These are phyloP conservation scores for Calonectris borealis DNA, from an alignment of 2,113 vertebrate species.

Conservation along the genomic window DNA sequence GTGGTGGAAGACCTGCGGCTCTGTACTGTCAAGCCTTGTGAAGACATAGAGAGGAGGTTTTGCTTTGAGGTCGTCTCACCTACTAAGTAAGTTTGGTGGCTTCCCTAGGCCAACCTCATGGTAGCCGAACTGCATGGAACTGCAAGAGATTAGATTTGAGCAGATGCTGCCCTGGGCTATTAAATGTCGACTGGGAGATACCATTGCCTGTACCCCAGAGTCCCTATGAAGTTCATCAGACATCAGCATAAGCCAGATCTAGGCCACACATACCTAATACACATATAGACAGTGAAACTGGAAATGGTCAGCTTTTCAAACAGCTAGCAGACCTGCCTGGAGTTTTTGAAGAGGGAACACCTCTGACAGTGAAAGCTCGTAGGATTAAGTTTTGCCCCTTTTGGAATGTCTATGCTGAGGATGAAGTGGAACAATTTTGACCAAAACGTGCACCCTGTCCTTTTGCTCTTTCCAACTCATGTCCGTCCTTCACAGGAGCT, in stretches of 20 bases:
- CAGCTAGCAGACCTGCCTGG: neutral
- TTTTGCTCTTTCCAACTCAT: neutral
- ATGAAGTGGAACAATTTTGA: neutral
- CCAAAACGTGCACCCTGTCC: neutral
- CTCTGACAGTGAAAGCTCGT: neutral
- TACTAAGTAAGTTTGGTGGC: conserved; percentile 84
- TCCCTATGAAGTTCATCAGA: neutral
- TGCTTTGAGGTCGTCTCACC: conserved; percentile 98
- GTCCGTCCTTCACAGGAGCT: conserved; percentile 80
- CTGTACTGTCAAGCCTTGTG: conserved; percentile 93
- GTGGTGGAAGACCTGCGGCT: conserved; percentile 96
- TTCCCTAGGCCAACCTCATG: neutral
- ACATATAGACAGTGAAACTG: neutral
- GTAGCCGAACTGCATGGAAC: neutral
- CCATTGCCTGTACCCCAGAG: neutral
- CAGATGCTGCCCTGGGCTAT: neutral
- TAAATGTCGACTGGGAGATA: neutral
- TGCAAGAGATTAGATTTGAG: neutral
- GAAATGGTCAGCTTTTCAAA: neutral
- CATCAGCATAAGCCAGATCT: neutral
- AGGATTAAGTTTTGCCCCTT: neutral
- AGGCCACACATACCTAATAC: rapidly evolving
- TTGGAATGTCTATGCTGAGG: neutral
- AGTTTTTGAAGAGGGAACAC: neutral
- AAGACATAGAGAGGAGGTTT: conserved; percentile 96